Base-by-base conservation (phyloP, 2,888 invertebrate genomes). In the Hirtodrosophila trivittata region DNA sequence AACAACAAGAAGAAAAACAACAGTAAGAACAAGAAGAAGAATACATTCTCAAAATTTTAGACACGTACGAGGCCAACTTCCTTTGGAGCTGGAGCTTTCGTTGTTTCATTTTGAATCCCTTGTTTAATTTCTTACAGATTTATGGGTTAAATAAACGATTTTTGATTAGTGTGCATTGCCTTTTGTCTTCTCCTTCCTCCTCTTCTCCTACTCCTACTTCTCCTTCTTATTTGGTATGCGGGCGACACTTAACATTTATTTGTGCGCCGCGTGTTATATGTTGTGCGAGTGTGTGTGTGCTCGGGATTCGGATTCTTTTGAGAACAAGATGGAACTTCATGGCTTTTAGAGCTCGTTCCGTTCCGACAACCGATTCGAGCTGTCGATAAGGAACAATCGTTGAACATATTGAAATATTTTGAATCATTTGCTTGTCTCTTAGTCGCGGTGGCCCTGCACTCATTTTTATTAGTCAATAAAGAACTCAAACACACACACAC, bases 81-180 rank as follows among this genome's bases (percentile, higher is more conserved):
- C 57, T 63, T 60, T 57, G 60, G 45, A 49, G 46, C 54, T 63
- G 35, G 3, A 21, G 18, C 18, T 21, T 21, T n/a, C 10, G 12
- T 13, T 9, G 45, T 42, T 16, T 26, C 6, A 18, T 8, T 46
- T 56, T 28, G 50, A 45, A 35, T 52, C 49, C 69, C 63, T 64
- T 64, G 67, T 65, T 74, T 72, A 51, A 64, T 58, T 59, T 62
- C 59, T 41, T 45, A 57, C 73, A 72, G 68, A 80, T 80, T 80
- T 80, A 80, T 80, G 86, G 78, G 68, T 85, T 80, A 80, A 82
- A 78, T 85, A 78, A 82, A 80, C 86, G 83, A 65, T 78, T 72
- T 82, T 82, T 85, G 78, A 85, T 85, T 82, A 58, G 62, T 62
- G 65, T 56, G 52, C 28, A 41, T 50, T 43, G 30, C 32, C 32